Conservation (phyloP, 2,888 invertebrate species). For the Uropetala carovei region DNA sequence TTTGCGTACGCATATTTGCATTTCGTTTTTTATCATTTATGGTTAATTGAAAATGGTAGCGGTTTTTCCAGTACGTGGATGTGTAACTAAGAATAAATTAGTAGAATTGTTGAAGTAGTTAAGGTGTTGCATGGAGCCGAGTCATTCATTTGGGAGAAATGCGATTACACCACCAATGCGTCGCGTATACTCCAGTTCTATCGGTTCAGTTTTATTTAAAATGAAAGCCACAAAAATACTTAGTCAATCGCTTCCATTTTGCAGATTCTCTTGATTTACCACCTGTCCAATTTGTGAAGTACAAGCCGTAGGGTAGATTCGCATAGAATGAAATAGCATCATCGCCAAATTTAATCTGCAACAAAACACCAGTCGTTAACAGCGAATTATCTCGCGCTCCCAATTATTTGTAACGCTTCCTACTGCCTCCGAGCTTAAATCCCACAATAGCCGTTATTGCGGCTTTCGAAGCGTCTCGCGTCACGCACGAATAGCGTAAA, state of each 20-base stretch:
- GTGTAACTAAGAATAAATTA: too few relatives aligned
- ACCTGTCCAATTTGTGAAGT: slow-evolving; percentile 5
- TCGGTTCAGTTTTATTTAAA: too few relatives aligned
- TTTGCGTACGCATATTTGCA: neutral
- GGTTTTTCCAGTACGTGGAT: too few relatives aligned
- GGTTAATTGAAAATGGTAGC: too few relatives aligned
- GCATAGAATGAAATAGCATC: neutral
- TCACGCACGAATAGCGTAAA: slow-evolving; percentile 16
- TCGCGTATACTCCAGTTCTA: too few relatives aligned
- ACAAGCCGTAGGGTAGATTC: neutral
- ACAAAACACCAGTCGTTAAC: neutral
- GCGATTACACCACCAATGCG: too few relatives aligned
- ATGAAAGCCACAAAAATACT: too few relatives aligned
- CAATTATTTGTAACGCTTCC: neutral
- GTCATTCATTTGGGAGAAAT: too few relatives aligned
- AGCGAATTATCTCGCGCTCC: neutral
- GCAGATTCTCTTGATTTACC: neutral
- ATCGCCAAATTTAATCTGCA: neutral
- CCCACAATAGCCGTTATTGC: neutral
- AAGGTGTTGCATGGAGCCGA: too few relatives aligned
- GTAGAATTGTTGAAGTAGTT: too few relatives aligned
- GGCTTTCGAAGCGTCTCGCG: neutral
- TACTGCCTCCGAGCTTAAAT: neutral
- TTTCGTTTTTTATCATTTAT: too few relatives aligned
- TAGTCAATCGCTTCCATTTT: too few relatives aligned